Base-by-base conservation (phyloP, 2,113 vertebrate species). In the Pionites leucogaster region DNA sequence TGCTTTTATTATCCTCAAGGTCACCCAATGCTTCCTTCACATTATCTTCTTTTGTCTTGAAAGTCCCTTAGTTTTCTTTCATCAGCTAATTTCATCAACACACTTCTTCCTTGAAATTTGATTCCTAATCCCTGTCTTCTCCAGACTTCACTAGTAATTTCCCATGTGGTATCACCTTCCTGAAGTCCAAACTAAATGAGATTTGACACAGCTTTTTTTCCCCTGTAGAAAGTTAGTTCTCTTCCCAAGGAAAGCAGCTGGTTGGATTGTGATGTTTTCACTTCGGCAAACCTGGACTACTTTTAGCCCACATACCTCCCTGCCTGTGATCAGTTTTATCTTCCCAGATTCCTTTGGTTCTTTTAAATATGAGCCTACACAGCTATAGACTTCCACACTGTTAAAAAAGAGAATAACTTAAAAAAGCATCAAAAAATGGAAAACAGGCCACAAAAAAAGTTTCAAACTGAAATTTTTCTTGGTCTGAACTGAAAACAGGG, bases 171-270 rank as follows among this genome's bases (percentile, higher is more conserved):
- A 64, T 57, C 77, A 84, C 62, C 42, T 86, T 91, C n/a, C 33
- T 62, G 14, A 92, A 95, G 31, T 49, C 41, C 90, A 90, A 95
- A 94, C 87, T 65, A 94, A 92, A 84, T 88, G 29, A 78, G 41
- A 67, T 75, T 53, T 80, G 3, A 53, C 10, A 37, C 10, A 50
- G 39, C 1, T 65, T 72, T 50, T 47, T 75, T 67, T 64, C 17
- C n/a, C 62, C 11, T 72, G 17, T 35, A 52, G 59, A 70, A 95
- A 82, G 23, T 0, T 57, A 6, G 1, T 82, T 90, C n/a, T 80
- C 52, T 39, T 87, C 33, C 44, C 18, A 57, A 64, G 17, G 47
- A 78, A 82, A 67, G 16, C 24, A 76, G 18, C 49, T 82, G 22
- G 22, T 72, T 69, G 82, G 15, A 74, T 52, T 84, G 17, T 42